Conservation (phyloP, 35 echinoderm and acorn worm species). For the Ophiothrix spiculata region DNA sequence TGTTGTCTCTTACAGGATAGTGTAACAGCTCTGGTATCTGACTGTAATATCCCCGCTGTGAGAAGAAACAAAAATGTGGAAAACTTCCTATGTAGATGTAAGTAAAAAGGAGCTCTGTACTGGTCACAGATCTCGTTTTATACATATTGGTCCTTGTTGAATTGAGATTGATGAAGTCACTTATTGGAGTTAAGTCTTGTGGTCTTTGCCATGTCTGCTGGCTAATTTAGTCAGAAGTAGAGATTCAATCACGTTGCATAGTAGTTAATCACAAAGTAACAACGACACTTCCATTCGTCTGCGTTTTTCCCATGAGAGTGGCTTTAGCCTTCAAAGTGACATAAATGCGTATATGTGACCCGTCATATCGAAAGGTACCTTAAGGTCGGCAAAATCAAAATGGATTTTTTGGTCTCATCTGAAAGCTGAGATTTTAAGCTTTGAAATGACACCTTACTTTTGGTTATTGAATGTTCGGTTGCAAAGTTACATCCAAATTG, state of each 20-base stretch:
- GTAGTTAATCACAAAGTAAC: background rate
- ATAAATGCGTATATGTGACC: no score
- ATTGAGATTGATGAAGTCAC: background rate
- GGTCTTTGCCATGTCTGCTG: background rate
- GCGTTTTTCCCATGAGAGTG: no score
- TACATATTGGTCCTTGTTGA: background rate
- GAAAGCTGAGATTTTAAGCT: no score
- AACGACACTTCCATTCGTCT: no score
- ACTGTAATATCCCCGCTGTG: constrained; percentile 90
- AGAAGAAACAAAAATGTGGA: constrained; percentile 96
- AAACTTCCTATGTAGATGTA: constrained; percentile 91
- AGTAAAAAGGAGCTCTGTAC: constrained; percentile 31
- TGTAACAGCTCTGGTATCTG: constrained; percentile 66
- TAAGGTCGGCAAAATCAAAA: no score
- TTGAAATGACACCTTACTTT: no score
- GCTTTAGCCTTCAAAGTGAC: no score
- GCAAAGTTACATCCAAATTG: no score
- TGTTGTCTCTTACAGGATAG: constrained; percentile 63
- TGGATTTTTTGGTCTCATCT: no score
- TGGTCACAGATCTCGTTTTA: background rate
- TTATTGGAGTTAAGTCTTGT: background rate
- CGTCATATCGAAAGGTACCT: no score
- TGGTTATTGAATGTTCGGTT: no score
- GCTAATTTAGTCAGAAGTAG: background rate
- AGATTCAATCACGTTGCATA: background rate